Percentiles rank a stretch among this genome's conserved stretches.
These are phyloP conservation scores for Elegia similella DNA, from an alignment of 2,888 invertebrate species.

Conservation along the genomic window DNA sequence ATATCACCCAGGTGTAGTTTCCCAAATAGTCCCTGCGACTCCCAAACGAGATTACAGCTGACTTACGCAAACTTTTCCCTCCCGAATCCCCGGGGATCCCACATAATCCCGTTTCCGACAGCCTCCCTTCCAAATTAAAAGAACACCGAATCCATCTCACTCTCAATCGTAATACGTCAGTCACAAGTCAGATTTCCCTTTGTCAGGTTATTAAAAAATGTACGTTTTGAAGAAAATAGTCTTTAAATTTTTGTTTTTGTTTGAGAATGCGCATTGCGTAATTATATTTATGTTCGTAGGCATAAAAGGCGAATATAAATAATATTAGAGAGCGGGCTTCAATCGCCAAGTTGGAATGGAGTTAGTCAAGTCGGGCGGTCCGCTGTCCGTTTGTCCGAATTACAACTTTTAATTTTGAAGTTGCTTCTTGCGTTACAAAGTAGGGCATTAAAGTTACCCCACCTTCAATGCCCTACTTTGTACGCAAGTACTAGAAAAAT, in stretches of 20 bases:
- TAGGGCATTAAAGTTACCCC: too few species aligned
- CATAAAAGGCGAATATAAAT: neutral
- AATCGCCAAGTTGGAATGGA: constrained; percentile 17
- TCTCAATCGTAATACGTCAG: constrained; percentile 20
- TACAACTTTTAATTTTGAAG: neutral
- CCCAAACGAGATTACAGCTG: constrained; percentile 58
- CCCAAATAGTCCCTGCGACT: constrained; percentile 17
- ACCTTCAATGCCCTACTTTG: too few species aligned
- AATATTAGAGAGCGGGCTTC: neutral
- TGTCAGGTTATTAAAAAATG: neutral
- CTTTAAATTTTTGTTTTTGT: neutral
- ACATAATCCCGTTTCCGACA: constrained; percentile 70
- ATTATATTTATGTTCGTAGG: neutral
- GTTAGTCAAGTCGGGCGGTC: constrained; percentile 8
- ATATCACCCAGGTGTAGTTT: neutral
- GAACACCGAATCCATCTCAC: constrained; percentile 15
- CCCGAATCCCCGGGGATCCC: constrained; percentile 44
- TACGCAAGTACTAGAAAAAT: too few species aligned
- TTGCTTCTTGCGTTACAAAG: neutral
- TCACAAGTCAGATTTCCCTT: neutral
- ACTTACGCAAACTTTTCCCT: constrained; percentile 55
- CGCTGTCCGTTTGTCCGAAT: neutral
- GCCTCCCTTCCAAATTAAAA: constrained; percentile 47
- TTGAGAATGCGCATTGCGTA: constrained; percentile 5
- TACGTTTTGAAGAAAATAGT: neutral